Evolutionary conservation across 2,888 invertebrate genomes (phyloP).

Genomic region (Trilocha varians): DNA sequence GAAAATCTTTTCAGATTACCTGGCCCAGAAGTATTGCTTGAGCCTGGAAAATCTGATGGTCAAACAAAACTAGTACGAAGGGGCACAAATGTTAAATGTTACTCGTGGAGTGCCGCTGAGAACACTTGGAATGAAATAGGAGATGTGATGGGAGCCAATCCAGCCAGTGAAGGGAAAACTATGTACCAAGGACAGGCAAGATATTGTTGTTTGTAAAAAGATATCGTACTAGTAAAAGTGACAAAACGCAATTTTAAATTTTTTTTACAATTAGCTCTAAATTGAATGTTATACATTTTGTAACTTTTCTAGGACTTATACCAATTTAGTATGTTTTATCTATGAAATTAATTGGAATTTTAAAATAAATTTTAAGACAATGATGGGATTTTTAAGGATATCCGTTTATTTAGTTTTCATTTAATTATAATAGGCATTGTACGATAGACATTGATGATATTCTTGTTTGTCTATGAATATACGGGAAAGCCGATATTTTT

Average conservation of each 20-base stretch:
- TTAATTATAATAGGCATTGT: too few relatives aligned
- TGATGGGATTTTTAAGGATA: too few relatives aligned
- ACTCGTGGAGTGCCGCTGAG: constrained; percentile 80
- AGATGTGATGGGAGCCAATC: constrained; percentile 87
- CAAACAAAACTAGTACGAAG: constrained; percentile 87
- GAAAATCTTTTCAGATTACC: constrained; percentile 79
- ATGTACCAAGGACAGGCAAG: constrained; percentile 86
- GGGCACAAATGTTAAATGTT: constrained; percentile 82
- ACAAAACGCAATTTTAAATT: too few relatives aligned
- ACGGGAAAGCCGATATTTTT: background rate
- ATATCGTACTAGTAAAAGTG: too few relatives aligned
- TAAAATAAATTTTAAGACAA: too few relatives aligned
- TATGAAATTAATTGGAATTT: too few relatives aligned
- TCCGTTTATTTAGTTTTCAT: too few relatives aligned
- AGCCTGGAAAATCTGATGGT: constrained; percentile 86
- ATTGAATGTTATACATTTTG: too few relatives aligned
- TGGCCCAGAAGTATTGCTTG: constrained; percentile 82
- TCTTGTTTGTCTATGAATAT: background rate
- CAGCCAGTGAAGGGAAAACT: constrained; percentile 82
- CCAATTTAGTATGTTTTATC: too few relatives aligned
- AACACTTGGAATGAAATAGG: constrained; percentile 89
- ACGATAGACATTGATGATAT: too few relatives aligned
- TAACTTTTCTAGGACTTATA: too few relatives aligned
- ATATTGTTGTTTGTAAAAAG: constrained; percentile 12
- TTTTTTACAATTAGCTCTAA: too few relatives aligned